Base-by-base conservation (phyloP, 1,140 invertebrate genomes). In the Cydia amplana region DNA sequence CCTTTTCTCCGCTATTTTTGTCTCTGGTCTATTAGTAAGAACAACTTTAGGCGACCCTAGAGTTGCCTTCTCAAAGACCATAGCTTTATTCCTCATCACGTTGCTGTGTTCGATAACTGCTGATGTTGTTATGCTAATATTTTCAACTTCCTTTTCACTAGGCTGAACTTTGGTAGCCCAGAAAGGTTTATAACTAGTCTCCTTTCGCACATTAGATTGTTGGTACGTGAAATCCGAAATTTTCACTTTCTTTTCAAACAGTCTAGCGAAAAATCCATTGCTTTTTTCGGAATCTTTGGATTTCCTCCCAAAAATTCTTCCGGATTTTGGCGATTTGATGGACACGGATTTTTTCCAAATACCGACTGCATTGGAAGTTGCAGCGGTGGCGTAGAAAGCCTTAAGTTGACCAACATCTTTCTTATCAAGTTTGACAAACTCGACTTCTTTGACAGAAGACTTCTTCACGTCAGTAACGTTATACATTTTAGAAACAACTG, bases 341-440 rank as follows among this genome's bases (percentile, higher is more conserved):
- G 88, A 87, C 0, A 89, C 84, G 2, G 85, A 87, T 83, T 92
- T 92, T 73, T 87, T 91, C 85, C 86, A 89, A n/a, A 32, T 79
- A 5, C 84, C 82, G 3, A 75, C 85, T 10, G 79, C 82, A 20
- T 78, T 81, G 0, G 74, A 64, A 4, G 83, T 74, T 55, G 75
- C 79, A 1, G 81, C 73, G 0, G 78, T 79, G 0, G 82, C 67
- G 28, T 86, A 86, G 74, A 82, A 83, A 0, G 88, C 87, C 0
- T 83, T 84, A 3, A 90, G 40, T 70, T 80, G 55, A 10, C 84
- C 80, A 1, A 87, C 78, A 51, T 90, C 86, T 74, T 89, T 83
- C 76, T 80, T 88, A 36, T 75, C 83, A 36, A 85, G 75, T 77
- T 87, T 89, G 1, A 87, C 51, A 72, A 85, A 86, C 1, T 43